These are phyloP conservation scores for Xenopus petersii DNA, from an alignment of 2,797 vertebrate genomes.

Conservation along the genomic window DNA sequence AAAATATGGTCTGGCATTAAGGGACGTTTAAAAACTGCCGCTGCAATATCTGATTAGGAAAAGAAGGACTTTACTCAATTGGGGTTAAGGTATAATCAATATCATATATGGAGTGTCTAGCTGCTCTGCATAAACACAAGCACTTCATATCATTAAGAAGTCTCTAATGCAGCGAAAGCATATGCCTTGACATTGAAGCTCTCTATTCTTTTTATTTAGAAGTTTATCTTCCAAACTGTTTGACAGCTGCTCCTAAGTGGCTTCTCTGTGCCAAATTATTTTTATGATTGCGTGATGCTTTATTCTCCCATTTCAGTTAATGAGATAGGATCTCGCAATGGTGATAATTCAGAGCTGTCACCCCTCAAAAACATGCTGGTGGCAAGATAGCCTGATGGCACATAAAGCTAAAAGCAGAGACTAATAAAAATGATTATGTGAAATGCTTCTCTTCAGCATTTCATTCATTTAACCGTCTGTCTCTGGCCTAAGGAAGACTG, in stretches of 20 bases:
- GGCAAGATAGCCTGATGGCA: conserved; percentile 71
- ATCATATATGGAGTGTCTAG: conserved; percentile 80
- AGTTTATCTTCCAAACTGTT: conserved; percentile 87
- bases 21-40: conserved; percentile 64
- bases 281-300: conserved; percentile 94
- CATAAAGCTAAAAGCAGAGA: conserved; percentile 74
- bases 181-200: conserved; percentile 71
- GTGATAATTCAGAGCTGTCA: conserved; percentile 89
- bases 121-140: conserved; percentile 77
- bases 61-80: conserved; percentile 81
- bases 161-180: conserved; percentile 75
- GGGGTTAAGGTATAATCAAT: conserved; percentile 95
- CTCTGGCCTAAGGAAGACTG: background rate
- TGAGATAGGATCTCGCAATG: conserved; percentile 93
- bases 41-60: conserved; percentile 80
- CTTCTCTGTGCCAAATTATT: conserved; percentile 88
- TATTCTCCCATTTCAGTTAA: conserved; percentile 90
- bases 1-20: conserved; percentile 79
- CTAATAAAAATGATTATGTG: conserved; percentile 69
- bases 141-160: conserved; percentile 88
- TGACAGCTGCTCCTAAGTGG: conserved; percentile 89
- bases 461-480: conserved; percentile 2
- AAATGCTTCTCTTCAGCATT: conserved; percentile 52
- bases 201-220: conserved; percentile 78
- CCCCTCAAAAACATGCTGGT: conserved; percentile 79